Conservation (phyloP, 2,797 vertebrate species). For the Enteromius radiatus region DNA sequence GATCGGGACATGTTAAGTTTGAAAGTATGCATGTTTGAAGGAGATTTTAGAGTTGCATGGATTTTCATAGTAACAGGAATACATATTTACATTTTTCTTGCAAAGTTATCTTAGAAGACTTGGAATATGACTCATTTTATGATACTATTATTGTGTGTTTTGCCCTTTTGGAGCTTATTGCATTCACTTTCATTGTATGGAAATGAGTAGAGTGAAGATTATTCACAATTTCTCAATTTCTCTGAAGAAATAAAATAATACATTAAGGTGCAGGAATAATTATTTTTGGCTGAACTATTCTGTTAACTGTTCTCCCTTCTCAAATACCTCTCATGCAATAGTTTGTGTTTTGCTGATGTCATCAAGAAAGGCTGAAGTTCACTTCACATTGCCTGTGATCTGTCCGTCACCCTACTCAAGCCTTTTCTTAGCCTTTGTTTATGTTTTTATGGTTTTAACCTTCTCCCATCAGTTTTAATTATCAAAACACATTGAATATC, state of each 20-base stretch:
- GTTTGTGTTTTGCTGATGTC: background rate
- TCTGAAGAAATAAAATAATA: background rate
- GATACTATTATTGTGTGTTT: background rate
- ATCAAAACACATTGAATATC: background rate
- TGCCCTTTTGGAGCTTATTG: background rate
- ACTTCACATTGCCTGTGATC: background rate
- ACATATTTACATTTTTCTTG: background rate
- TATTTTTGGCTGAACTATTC: background rate
- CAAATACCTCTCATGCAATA: background rate
- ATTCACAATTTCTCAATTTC: background rate
- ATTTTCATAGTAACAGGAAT: background rate
- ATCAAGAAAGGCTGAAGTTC: background rate
- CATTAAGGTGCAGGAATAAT: background rate
- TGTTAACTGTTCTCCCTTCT: background rate
- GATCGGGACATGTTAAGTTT: background rate
- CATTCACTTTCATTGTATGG: background rate
- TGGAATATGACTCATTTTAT: no score
- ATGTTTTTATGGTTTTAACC: conserved; percentile 9
- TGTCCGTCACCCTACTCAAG: background rate
- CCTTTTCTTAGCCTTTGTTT: background rate
- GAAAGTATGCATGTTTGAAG: background rate
- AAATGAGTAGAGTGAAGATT: background rate
- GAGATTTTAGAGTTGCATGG: background rate
- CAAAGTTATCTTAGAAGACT: background rate
- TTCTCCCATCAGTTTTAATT: background rate